Conservation (phyloP, 2,888 invertebrate species). For the Drosophila lutescens region DNA sequence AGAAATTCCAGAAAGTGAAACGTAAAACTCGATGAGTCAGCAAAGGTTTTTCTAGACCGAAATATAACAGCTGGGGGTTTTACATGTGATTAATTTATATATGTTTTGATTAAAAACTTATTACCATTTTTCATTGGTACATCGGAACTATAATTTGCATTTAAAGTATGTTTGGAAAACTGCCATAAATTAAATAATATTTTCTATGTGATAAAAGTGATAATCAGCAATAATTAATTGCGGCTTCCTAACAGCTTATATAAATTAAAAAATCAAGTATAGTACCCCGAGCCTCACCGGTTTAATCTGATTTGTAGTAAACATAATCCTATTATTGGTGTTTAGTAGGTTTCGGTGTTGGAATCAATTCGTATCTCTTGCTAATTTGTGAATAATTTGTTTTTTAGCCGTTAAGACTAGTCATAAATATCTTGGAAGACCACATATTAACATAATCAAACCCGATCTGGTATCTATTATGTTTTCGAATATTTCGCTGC, state of each 20-base stretch:
- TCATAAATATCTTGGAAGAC: constrained; percentile 16
- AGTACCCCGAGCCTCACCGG: too few species aligned
- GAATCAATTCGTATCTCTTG: constrained; percentile 14
- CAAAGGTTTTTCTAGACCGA: constrained; percentile 25
- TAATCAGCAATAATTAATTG: not conserved
- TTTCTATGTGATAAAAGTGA: not conserved
- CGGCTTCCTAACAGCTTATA: not conserved
- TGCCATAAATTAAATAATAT: not conserved
- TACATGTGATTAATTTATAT: constrained; percentile 7
- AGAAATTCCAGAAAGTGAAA: constrained; percentile 26
- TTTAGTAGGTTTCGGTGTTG: not conserved
- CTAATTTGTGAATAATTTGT: constrained; percentile 29
- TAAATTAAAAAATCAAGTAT: not conserved
- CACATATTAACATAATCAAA: constrained; percentile 27
- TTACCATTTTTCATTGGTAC: not conserved
- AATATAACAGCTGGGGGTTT: not conserved
- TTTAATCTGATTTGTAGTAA: constrained; percentile 21
- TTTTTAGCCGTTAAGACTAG: constrained; percentile 7
- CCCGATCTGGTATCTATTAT: constrained; percentile 11
- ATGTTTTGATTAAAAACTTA: not conserved
- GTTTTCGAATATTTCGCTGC: not conserved
- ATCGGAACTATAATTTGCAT: too few species aligned
- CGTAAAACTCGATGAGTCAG: constrained; percentile 18
- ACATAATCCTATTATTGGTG: constrained; percentile 21
- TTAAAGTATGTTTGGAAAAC: not conserved